A percentile compares a stretch with the other conserved stretches of the same genome.
Conservation (phyloP, 2,888 invertebrate species). For the Nebria salina region DNA sequence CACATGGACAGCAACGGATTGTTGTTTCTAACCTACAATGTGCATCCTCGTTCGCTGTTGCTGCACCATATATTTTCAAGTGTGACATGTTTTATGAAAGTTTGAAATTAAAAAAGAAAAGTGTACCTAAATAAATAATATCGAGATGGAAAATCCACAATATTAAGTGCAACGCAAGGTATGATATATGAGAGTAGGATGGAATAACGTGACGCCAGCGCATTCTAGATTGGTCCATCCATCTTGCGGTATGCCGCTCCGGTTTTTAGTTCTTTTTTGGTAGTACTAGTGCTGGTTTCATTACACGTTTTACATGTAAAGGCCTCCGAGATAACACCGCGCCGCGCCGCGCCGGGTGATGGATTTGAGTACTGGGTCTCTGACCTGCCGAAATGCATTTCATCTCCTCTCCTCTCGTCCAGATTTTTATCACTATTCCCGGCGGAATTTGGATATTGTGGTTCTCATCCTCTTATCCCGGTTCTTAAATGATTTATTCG, state of each 20-base stretch:
- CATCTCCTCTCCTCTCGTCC: neutral
- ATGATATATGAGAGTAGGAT: constrained; percentile 38
- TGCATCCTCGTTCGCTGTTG: too few relatives aligned
- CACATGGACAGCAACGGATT: neutral
- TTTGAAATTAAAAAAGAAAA: constrained; percentile 43
- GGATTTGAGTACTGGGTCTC: constrained; percentile 11
- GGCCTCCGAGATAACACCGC: constrained; percentile 24
- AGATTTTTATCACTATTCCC: neutral
- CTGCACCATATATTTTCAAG: too few relatives aligned
- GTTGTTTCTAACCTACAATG: too few relatives aligned
- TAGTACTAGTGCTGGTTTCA: constrained; percentile 23
- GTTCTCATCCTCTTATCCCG: neutral
- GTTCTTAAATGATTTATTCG: neutral
- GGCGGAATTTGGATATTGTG: neutral
- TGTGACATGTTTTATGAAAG: constrained; percentile 31
- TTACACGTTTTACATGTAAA: constrained; percentile 42
- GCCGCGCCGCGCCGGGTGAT: constrained; percentile 14
- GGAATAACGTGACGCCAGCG: constrained; percentile 24
- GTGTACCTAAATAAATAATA: neutral
- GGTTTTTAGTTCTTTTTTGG: constrained; percentile 30
- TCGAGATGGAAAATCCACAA: constrained; percentile 29
- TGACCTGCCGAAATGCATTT: constrained; percentile 14
- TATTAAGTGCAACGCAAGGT: constrained; percentile 38
- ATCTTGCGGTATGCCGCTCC: constrained; percentile 39
- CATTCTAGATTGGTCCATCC: constrained; percentile 44